These are phyloP conservation scores for Phyllotis vaccarum DNA, from an alignment of 2,797 vertebrate species.

Conservation along the genomic window DNA sequence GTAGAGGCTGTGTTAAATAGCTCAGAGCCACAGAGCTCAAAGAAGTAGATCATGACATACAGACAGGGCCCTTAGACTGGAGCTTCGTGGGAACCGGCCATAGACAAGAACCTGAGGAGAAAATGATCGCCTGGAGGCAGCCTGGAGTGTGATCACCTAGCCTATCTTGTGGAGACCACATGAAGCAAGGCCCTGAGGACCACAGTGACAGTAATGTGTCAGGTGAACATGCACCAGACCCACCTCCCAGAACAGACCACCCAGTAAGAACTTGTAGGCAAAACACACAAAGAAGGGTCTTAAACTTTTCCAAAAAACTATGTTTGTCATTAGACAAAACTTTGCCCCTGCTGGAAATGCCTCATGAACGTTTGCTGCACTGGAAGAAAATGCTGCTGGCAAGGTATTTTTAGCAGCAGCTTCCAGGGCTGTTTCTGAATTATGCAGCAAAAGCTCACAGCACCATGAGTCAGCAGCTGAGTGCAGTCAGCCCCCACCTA, in stretches of 20 bases:
- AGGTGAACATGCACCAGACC: not conserved
- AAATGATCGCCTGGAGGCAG: not conserved
- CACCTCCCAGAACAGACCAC: not conserved
- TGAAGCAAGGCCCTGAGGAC: no score
- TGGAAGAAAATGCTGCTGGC: not conserved
- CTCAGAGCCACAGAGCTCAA: not conserved
- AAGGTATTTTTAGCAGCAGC: constrained; percentile 47
- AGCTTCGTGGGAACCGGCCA: not conserved
- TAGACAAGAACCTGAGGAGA: not conserved
- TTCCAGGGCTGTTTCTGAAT: not conserved
- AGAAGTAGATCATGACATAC: not conserved
- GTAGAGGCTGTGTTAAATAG: no score
- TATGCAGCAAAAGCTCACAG: not conserved
- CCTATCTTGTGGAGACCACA: not conserved
- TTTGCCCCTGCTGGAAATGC: not conserved
- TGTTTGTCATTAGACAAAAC: not conserved
- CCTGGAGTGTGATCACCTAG: not conserved
- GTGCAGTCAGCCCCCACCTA: not conserved
- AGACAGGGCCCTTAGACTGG: not conserved
- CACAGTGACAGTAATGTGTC: not conserved
- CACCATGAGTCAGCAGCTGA: constrained; percentile 1
- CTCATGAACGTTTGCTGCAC: not conserved
- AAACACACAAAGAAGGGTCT: not conserved
- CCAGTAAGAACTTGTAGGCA: not conserved
- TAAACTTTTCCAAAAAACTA: not conserved